Percentiles rank a stretch among this genome's conserved stretches.
phyloP scores from a whole-genome alignment of 2,113 vertebrate genomes.

The Mirounga angustirostris region DNA sequence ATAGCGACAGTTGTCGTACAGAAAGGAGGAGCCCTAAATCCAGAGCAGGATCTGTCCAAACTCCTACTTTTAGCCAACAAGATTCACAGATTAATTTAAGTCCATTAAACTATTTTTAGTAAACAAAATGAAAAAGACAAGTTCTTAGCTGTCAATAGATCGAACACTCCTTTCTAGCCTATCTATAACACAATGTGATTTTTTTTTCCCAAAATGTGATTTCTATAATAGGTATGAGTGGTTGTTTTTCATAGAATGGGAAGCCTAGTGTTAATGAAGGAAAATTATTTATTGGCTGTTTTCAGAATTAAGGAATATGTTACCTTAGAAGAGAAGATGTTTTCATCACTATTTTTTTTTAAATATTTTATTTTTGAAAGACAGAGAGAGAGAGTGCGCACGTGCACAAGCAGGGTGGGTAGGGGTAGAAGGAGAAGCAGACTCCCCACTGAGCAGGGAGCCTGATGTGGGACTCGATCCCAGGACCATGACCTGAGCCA shows the following conservation, averaged over 20 bases:
- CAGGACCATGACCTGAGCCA: neutral
- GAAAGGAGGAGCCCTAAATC: neutral
- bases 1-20: neutral
- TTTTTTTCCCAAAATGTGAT: neutral
- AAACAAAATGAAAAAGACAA: neutral
- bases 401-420: neutral
- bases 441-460: neutral
- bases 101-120: slow-evolving; percentile 25
- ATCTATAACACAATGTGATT: neutral
- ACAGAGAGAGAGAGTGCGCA: neutral
- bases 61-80: neutral
- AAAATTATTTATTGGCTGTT: slow-evolving; percentile 46
- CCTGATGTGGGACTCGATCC: neutral
- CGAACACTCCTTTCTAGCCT: neutral
- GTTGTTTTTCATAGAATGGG: neutral
- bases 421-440: neutral
- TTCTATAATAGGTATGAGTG: neutral
- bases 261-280: neutral
- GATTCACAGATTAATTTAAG: slow-evolving; percentile 21
- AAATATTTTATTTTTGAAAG: too few species aligned
- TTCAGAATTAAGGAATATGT: slow-evolving; percentile 47
- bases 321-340: neutral
- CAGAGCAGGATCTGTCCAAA: neutral
- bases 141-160: neutral
- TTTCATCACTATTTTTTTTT: neutral